phyloP scores from a whole-genome alignment of 2,113 vertebrate genomes.

The Calyptommatus sinebrachiatus region DNA sequence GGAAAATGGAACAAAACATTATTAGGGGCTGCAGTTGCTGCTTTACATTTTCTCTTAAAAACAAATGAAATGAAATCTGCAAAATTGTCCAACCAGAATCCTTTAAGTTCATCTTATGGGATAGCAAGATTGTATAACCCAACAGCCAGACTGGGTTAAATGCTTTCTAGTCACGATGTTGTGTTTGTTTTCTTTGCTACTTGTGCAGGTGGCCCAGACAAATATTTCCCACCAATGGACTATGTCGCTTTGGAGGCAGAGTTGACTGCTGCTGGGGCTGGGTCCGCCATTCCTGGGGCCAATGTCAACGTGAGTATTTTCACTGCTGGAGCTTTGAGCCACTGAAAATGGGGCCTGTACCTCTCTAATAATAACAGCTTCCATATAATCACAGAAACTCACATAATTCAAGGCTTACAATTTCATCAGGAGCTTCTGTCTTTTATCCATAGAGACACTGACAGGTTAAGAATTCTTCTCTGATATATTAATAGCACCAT shows the following conservation, averaged over 20 bases:
- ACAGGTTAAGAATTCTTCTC: conserved; percentile 24
- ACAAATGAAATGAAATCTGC: background rate
- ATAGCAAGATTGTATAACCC: background rate
- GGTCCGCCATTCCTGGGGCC: conserved; percentile 88
- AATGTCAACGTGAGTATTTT: conserved; percentile 93
- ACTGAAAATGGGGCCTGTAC: conserved; percentile 64
- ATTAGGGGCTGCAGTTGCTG: too few species aligned
- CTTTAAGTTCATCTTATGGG: background rate
- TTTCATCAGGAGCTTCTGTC: conserved; percentile 38
- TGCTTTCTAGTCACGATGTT: background rate
- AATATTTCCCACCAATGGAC: conserved; percentile 81
- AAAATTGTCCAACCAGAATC: background rate
- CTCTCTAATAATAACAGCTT: conserved; percentile 35
- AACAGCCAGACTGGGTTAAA: background rate
- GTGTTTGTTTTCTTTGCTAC: conserved; percentile 14
- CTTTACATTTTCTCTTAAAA: background rate
- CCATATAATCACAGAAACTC: conserved; percentile 24
- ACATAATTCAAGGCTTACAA: background rate
- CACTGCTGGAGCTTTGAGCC: conserved; percentile 61
- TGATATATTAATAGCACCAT: conserved; percentile 3
- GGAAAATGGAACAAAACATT: background rate
- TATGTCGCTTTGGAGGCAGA: conserved; percentile 89
- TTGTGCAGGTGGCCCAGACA: conserved; percentile 90
- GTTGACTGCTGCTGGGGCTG: conserved; percentile 99
- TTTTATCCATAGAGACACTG: conserved; percentile 52